Evolutionary conservation across 1,140 invertebrate species (phyloP), one percentile per base, ranked within the genome.

Genomic region (Drosophila setifemur): DNA sequence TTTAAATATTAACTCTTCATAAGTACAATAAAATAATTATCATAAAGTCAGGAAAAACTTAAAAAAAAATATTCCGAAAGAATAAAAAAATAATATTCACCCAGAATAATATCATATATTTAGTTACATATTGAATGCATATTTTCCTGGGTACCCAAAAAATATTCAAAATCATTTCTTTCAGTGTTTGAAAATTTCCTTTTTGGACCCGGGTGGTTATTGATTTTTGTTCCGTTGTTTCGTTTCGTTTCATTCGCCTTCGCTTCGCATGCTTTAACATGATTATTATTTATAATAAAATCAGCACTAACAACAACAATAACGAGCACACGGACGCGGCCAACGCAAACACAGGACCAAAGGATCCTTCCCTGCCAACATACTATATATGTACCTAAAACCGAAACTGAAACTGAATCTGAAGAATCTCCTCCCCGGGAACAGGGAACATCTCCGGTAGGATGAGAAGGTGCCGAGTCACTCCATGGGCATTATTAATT

Each of bases 281-380:
- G 64, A 76, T 82, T 83, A 81, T 81, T 82, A 78, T 82, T 64
- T 73, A 78, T 82, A 83, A 73, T 73, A 83, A 77, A 78, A 83
- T 78, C 69, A 85, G 45, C 72, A 55, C 52, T 64, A 57, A 44
- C 54, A 45, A 45, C 14, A 18, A 57, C 2, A 26, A n/a, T 14
- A 35, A 19, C 45, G 9, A 14, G 4, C 11, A 35, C 31, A 35
- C 11, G 12, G 4, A 2, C 4, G 18, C 7, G 18, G 21, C 2
- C 21, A 23, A 23, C 2, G 21, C 31, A 11, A 33, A 5, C 3
- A 33, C n/a, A 37, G 48, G 49, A 64, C 49, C 60, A 64, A 64
- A 64, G 60, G n/a, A n/a, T n/a, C n/a, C n/a, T 64, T 64, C 48
- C 25, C 31, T 16, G 42, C 25, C 14, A 23, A 64, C 64, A 48